A percentile compares a stretch with the other conserved stretches of the same genome.
Conservation (phyloP, 2,113 vertebrate species). For the Holacanthus passer region DNA sequence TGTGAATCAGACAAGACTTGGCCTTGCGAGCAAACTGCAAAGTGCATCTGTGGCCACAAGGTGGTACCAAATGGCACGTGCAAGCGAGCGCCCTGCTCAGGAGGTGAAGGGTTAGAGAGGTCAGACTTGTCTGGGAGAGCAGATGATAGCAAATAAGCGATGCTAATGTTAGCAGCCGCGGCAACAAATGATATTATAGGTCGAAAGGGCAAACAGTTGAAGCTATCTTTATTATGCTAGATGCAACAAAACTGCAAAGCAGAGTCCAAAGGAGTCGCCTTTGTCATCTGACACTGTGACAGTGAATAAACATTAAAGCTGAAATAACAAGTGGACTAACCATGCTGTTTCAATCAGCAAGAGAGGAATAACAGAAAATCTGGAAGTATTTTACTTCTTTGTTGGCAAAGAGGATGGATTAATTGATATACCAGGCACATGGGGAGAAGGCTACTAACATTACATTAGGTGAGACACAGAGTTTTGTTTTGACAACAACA, state of each 20-base stretch:
- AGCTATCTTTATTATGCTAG: background rate
- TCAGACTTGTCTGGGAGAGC: background rate
- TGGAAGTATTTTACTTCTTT: background rate
- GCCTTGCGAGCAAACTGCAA: too few relatives aligned
- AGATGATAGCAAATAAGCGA: background rate
- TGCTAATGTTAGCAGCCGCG: background rate
- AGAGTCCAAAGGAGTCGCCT: too few relatives aligned
- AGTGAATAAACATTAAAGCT: background rate
- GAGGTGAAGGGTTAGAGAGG: slow-evolving; percentile 12
- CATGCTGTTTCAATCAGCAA: background rate
- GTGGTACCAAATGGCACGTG: too few relatives aligned
- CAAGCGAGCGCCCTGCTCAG: background rate
- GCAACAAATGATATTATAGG: background rate
- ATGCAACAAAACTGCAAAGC: background rate
- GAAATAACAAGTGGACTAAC: background rate
- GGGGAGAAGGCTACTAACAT: too few relatives aligned
- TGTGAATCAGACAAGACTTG: too few relatives aligned
- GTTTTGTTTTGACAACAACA: too few relatives aligned
- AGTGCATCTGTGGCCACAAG: too few relatives aligned
- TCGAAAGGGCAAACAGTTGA: background rate
- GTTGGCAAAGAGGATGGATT: too few relatives aligned
- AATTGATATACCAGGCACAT: too few relatives aligned
- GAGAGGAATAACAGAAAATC: background rate
- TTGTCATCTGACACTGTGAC: too few relatives aligned
- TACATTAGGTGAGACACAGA: too few relatives aligned